Evolutionary conservation across 1,140 invertebrate species (phyloP), one percentile per base, ranked within the genome.

Genomic region (Anastatus disparis): DNA sequence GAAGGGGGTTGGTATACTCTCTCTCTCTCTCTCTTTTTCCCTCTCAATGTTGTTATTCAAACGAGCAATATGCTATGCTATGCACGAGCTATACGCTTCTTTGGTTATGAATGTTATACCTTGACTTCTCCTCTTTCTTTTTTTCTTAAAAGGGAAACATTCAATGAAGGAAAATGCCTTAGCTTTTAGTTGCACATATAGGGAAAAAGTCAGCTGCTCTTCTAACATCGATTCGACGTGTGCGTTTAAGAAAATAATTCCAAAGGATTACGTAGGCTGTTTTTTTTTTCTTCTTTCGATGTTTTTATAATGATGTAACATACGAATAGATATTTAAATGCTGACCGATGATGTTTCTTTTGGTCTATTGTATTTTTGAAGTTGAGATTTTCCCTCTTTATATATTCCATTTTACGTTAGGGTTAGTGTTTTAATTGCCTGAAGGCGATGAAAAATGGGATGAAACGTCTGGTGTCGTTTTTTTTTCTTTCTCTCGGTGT

Each of bases 261-360:
- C 6, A 9, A 7, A 40, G 22, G 27, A 63, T 63, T 64, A 22
- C 22, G 15, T 56, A 7, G 1, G 10, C 24, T 13, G 26, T 44
- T 56, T n/a, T n/a, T n/a, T n/a, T n/a, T n/a, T n/a, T n/a, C n/a
- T n/a, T 66, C 40, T 17, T 29, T 10, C 8, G 40, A 2, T 35
- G 44, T 65, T 61, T 66, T 66, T 46, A n/a, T n/a, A 66, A 56
- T 56, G 29, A 66, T 56, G 29, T 31, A 17, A 17, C 58, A 58
- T 35, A 22, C 29, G 12, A 12, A 12, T 7, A 22, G 1, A 53
- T 29, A 42, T 53, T 55, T 27, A 29, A 42, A 55, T 20, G 48
- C 31, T 55, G 50, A 65, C 50, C 35, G 8, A 8, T n/a, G n/a
- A 52, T 31, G 6, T 48, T 38, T 15, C 12, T 6, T 17, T 65